Percentiles rank a stretch among this genome's conserved stretches.
These are phyloP conservation scores for Macrostomum lignano DNA, from an alignment of 1,140 invertebrate species.

Conservation along the genomic window DNA sequence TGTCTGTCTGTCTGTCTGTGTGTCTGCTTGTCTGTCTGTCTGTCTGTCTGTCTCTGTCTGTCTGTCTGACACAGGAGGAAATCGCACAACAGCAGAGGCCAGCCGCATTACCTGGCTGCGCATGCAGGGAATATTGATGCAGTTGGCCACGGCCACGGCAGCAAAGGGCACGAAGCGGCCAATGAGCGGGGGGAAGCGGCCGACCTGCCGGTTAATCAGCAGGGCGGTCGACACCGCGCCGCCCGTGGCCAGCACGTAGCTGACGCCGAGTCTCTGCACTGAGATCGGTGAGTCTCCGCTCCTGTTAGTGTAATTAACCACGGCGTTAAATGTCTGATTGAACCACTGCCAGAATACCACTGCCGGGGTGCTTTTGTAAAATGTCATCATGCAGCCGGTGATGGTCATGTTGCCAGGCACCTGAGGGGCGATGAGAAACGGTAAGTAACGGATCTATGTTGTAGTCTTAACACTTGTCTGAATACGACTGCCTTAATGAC, in stretches of 20 bases:
- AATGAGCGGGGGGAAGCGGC: background rate
- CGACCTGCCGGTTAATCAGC: background rate
- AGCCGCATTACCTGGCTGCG: too few species aligned
- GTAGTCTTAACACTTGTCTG: too few species aligned
- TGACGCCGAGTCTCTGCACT: constrained; percentile 28
- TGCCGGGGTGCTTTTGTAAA: constrained; percentile 67
- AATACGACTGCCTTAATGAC: too few species aligned
- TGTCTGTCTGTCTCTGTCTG: too few species aligned
- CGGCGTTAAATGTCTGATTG: constrained; percentile 93
- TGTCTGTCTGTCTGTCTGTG: too few species aligned
- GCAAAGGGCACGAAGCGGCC: constrained; percentile 62
- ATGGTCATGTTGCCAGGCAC: constrained; percentile 72
- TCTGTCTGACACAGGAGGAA: too few species aligned
- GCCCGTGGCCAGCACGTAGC: constrained; percentile 62
- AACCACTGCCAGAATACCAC: constrained; percentile 98
- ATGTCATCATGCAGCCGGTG: constrained; percentile 72
- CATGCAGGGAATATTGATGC: constrained; percentile 90
- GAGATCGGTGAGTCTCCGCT: constrained; percentile 69
- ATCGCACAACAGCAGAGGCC: too few species aligned
- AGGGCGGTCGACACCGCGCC: constrained; percentile 35
- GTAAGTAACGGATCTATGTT: too few species aligned
- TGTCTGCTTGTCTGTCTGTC: too few species aligned
- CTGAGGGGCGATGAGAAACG: too few species aligned
- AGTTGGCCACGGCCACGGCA: constrained; percentile 91
- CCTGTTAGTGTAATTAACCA: constrained; percentile 94